A percentile compares a stretch with the other conserved stretches of the same genome.
phyloP scores from a whole-genome alignment of 2,888 invertebrate species.

The Diaphora mendica region DNA sequence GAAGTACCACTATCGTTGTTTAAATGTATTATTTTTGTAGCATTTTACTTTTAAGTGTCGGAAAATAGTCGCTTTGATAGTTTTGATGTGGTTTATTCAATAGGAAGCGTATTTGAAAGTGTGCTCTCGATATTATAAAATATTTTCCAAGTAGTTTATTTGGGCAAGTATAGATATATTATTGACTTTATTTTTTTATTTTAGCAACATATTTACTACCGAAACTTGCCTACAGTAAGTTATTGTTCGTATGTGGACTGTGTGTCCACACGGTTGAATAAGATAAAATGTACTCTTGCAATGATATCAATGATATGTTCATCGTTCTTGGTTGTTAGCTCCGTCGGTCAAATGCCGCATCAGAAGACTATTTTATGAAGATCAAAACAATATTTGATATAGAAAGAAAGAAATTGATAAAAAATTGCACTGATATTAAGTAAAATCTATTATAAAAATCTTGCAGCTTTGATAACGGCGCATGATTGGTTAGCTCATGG shows the following conservation, averaged over 20 bases:
- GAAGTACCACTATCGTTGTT: constrained; percentile 50
- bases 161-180: accelerated
- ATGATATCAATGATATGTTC: background rate
- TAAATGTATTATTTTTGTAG: constrained; percentile 31
- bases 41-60: constrained; percentile 34
- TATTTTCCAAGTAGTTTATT: background rate
- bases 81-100: constrained; percentile 16
- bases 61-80: constrained; percentile 22
- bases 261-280: background rate
- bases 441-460: too few species aligned
- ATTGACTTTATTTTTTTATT: too few species aligned
- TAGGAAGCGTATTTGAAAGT: background rate
- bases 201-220: too few species aligned
- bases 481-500: too few species aligned
- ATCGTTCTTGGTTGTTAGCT: background rate
- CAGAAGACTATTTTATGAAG: background rate
- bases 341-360: background rate
- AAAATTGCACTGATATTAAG: too few species aligned
- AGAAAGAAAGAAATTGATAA: too few species aligned
- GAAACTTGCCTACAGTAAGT: background rate
- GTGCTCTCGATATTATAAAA: too few species aligned
- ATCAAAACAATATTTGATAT: background rate
- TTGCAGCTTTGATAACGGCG: too few species aligned
- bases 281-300: too few species aligned
- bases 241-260: background rate